phyloP scores from a whole-genome alignment of 2,888 invertebrate genomes.

The Julus scanicus region DNA sequence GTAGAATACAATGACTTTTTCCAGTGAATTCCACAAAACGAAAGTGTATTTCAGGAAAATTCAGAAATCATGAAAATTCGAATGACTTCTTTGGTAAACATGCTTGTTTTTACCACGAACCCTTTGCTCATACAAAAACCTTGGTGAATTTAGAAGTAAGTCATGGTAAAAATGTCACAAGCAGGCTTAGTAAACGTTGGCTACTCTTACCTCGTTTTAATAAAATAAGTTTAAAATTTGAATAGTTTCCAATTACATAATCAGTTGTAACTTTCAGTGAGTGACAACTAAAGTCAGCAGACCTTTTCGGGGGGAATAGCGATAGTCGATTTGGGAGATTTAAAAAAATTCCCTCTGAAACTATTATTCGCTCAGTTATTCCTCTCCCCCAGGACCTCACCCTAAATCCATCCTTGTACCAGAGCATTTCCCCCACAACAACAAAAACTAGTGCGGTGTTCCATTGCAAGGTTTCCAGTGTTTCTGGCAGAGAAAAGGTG shows the following conservation, averaged over 20 bases:
- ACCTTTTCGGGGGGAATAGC: neutral
- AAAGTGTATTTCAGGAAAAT: too few relatives aligned
- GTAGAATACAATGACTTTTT: too few relatives aligned
- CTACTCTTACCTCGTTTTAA: too few relatives aligned
- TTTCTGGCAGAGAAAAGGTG: neutral
- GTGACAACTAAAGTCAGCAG: neutral
- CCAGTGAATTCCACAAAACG: too few relatives aligned
- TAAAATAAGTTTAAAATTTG: too few relatives aligned
- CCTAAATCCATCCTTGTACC: neutral
- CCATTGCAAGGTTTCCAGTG: neutral
- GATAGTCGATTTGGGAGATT: neutral
- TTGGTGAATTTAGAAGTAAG: too few relatives aligned
- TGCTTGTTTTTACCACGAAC: too few relatives aligned
- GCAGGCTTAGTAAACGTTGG: too few relatives aligned
- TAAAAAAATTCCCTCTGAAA: constrained; percentile 27
- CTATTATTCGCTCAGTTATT: constrained; percentile 39
- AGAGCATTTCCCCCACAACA: neutral
- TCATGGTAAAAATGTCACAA: too few relatives aligned
- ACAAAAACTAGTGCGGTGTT: neutral
- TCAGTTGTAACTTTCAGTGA: neutral
- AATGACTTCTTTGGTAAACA: too few relatives aligned
- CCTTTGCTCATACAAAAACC: too few relatives aligned
- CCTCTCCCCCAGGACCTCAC: neutral
- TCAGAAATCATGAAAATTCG: too few relatives aligned
- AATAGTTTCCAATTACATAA: neutral